A percentile compares a stretch with the other conserved stretches of the same genome.
Conservation (phyloP, 2,797 vertebrate species). For the Sebastes kiyomatsui region DNA sequence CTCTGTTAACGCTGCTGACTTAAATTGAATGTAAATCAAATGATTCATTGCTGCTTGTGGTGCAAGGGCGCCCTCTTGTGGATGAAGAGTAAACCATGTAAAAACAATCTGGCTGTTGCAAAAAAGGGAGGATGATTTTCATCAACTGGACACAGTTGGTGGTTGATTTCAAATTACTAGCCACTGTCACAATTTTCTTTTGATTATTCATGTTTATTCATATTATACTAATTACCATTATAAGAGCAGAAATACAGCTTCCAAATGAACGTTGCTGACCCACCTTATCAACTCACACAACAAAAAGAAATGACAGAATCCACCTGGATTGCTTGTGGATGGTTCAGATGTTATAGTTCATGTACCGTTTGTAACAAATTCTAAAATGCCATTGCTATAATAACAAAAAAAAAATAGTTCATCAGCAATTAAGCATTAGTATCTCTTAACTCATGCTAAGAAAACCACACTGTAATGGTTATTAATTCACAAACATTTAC, state of each 20-base stretch:
- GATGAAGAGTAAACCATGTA: background rate
- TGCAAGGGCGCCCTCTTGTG: slow-evolving; percentile 69
- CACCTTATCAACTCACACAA: background rate
- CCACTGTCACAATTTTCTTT: background rate
- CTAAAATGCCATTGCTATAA: background rate
- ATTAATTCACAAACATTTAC: background rate
- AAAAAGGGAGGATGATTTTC: background rate
- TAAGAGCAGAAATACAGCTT: background rate
- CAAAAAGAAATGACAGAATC: background rate
- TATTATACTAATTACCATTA: background rate
- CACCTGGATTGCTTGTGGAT: background rate
- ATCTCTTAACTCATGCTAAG: background rate
- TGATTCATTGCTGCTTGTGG: background rate
- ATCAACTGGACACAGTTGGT: slow-evolving; percentile 13
- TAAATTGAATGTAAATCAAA: background rate
- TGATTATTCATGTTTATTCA: background rate
- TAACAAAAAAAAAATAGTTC: background rate
- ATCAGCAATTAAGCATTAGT: background rate
- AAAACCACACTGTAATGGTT: background rate
- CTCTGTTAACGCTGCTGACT: slow-evolving; percentile 20
- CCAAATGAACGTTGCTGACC: background rate
- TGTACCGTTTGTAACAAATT: background rate
- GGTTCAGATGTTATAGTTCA: background rate
- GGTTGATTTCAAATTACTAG: slow-evolving; percentile 4
- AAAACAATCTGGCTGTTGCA: background rate